Evolutionary conservation across 1,140 invertebrate species (phyloP).

Genomic region (Pygmarrhopalites habei): DNA sequence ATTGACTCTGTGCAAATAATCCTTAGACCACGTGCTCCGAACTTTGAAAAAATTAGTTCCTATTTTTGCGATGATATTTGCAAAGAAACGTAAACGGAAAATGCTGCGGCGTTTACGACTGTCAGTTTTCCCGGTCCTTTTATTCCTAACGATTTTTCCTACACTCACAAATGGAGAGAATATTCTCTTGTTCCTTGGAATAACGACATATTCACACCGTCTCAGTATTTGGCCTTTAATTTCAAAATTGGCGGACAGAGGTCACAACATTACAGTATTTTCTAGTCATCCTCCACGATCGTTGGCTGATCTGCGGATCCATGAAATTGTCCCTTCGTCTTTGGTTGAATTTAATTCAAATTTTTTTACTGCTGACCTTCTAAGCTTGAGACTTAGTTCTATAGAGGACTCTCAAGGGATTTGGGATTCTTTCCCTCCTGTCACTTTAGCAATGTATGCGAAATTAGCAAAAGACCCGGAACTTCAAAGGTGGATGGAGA

Average conservation of each 20-base stretch:
- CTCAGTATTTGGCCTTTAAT: slow-evolving; percentile 25
- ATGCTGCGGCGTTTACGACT: no score
- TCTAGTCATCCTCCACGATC: slow-evolving; percentile 9
- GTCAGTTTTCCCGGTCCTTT: no score
- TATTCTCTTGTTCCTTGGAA: slow-evolving; percentile 25
- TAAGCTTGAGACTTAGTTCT: not conserved
- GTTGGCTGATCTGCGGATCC: slow-evolving; percentile 18
- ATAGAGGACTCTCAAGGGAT: no score
- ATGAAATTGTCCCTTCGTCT: slow-evolving; percentile 12
- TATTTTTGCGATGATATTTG: no score
- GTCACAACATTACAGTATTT: slow-evolving; percentile 30
- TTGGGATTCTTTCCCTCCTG: not conserved
- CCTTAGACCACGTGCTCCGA: no score
- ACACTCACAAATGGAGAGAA: no score
- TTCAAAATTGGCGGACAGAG: slow-evolving; percentile 19
- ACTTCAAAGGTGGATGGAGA: not conserved
- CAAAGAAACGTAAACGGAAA: no score
- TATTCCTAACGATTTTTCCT: no score
- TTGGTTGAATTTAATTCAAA: slow-evolving; percentile 1
- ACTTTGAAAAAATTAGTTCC: no score
- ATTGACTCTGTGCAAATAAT: no score
- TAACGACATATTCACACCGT: slow-evolving; percentile 23
- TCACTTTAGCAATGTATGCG: not conserved
- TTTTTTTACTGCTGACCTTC: not conserved
- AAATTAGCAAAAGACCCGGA: not conserved